phyloP scores from a whole-genome alignment of 2,113 vertebrate genomes.

The Craseonycteris thonglongyai region DNA sequence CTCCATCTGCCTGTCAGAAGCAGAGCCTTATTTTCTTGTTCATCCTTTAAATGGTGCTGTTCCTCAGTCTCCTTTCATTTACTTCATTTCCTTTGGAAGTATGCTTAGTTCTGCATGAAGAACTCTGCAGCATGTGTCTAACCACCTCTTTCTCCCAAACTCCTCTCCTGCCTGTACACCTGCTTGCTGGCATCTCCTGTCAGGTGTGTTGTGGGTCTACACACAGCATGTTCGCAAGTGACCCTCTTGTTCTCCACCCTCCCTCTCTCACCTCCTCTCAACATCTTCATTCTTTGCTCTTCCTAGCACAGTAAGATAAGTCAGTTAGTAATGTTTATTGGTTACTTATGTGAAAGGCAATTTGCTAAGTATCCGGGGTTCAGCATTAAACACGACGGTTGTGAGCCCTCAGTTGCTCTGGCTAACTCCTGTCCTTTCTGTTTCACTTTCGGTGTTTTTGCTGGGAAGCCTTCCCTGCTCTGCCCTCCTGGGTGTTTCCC shows the following conservation, averaged over 20 bases:
- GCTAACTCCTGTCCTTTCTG: too few relatives aligned
- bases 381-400: not conserved
- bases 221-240: rapidly evolving
- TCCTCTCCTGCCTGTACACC: not conserved
- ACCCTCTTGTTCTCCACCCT: too few relatives aligned
- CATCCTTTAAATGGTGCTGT: not conserved
- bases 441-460: too few relatives aligned
- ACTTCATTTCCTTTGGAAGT: not conserved
- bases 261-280: too few relatives aligned
- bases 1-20: not conserved
- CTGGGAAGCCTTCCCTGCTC: too few relatives aligned
- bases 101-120: not conserved
- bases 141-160: not conserved
- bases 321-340: not conserved
- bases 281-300: not conserved
- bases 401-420: not conserved
- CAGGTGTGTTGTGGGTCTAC: not conserved
- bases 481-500: not conserved
- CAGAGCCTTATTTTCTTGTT: not conserved
- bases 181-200: not conserved
- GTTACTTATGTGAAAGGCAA: not conserved
- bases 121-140: too few relatives aligned
- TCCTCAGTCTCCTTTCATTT: not conserved
- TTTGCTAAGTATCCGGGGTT: not conserved
- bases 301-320: not conserved